Base-by-base conservation (phyloP, 2,888 invertebrate species). In the Druceiella hillmani region DNA sequence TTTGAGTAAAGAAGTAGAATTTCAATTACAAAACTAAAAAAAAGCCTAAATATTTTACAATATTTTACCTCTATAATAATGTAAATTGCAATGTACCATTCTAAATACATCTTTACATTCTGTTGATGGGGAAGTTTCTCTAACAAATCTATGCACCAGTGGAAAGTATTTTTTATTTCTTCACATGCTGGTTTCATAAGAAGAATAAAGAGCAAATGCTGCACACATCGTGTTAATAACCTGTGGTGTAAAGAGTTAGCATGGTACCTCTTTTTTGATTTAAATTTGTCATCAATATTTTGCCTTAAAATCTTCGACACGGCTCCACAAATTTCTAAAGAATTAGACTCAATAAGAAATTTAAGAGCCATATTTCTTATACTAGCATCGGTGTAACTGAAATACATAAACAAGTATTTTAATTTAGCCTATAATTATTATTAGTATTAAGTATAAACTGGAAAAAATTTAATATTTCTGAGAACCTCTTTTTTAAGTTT, bases 111-210 rank as follows among this genome's bases (percentile, higher is more conserved):
- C 36, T 58, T 59, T 1, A 66, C 62, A 31, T 62, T 67, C 0
- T 55, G 55, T 40, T 71, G 69, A 47, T 72, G 72, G 0, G 70
- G 65, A 24, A 67, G 50, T 36, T 56, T 62, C 1, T 56, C 59
- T 28, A 72, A 43, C 7, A 66, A 47, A 15, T 57, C 53, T 17
- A 64, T 45, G 46, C 59, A 58, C 69, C 70, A 70, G 13, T 44
- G 30, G 1, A 54, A 43, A n/a, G 52, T 48, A 11, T 45, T 46
- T 2, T 52, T 45, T n/a, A 50, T 38, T 14, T 56, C 49, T 2
- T 50, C 36, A 6, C 45, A 42, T 36, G 50, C 50, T 10, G 50
- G 51, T 36, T 58, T 59, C 15, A 61, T 26, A 35, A 61, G 45
- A 7, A 57, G 45, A 4, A 64, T 55, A 7, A 62, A 49, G 12